phyloP scores from a whole-genome alignment of 1,140 invertebrate species.

The Potamilus streckersoni region DNA sequence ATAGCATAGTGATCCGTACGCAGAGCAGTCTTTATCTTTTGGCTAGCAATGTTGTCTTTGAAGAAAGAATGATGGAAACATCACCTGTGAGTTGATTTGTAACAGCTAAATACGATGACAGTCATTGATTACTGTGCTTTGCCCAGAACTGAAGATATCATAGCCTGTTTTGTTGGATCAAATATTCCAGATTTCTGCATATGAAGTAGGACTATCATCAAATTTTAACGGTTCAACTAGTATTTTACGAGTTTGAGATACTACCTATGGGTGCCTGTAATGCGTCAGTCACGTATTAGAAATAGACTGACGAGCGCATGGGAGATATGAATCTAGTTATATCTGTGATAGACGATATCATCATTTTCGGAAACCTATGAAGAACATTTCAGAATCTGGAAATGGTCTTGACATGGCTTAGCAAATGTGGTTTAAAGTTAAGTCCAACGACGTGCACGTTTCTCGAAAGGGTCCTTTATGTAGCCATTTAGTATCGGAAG shows the following conservation, averaged over 20 bases:
- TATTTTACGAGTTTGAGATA: no score
- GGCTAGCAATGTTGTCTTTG: slow-evolving; percentile 1
- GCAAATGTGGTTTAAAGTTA: no score
- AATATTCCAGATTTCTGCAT: slow-evolving; percentile 1
- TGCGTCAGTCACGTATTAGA: no score
- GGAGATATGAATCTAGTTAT: no score
- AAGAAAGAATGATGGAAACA: slow-evolving; percentile 7
- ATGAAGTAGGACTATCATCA: slow-evolving; percentile 10
- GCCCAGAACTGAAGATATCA: slow-evolving; percentile 7
- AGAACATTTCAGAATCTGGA: slow-evolving; percentile 10
- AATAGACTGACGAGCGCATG: no score
- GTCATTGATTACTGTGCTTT: slow-evolving; percentile 2
- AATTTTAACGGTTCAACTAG: neutral
- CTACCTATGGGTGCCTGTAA: no score
- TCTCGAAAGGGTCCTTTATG: no score
- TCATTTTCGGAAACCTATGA: neutral
- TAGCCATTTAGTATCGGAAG: no score
- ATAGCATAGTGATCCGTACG: neutral
- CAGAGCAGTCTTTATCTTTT: neutral
- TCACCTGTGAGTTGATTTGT: slow-evolving; percentile 1
- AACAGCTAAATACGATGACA: neutral
- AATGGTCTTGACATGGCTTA: no score
- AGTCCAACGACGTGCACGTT: no score
- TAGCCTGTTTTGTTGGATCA: neutral
- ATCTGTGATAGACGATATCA: neutral